phyloP scores from a whole-genome alignment of 2,797 vertebrate genomes.

The Acanthurus leucopareius region DNA sequence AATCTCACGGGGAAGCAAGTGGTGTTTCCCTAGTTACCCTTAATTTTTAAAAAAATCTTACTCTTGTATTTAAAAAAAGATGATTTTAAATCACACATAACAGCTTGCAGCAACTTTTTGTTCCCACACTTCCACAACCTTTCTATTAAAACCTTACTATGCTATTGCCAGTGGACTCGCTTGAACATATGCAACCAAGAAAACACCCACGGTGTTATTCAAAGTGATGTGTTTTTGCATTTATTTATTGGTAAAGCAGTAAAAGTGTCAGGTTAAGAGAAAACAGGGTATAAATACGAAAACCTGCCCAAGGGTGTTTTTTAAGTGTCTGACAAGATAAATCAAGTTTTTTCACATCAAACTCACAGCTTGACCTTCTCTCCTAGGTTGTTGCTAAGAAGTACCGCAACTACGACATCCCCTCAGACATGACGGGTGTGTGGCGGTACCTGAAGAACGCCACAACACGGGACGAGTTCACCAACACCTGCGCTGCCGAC shows the following conservation, averaged over 20 bases:
- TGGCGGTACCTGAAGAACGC: constrained; percentile 95
- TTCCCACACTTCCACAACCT: background rate
- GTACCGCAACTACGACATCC: constrained; percentile 96
- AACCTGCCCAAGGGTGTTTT: background rate
- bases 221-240: background rate
- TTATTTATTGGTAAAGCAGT: background rate
- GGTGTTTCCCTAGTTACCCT: too few species aligned
- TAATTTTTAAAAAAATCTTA: too few species aligned
- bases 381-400: constrained; percentile 95
- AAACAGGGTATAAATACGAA: background rate
- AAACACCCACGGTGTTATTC: background rate
- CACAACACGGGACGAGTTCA: constrained; percentile 93
- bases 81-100: too few species aligned
- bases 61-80: too few species aligned
- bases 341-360: background rate
- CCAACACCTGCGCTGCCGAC: constrained; percentile 95
- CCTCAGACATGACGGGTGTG: constrained; percentile 90
- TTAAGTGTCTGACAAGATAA: constrained; percentile 1
- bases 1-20: too few species aligned
- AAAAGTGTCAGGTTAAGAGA: background rate
- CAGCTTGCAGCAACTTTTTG: too few species aligned
- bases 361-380: background rate
- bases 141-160: background rate
- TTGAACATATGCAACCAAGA: background rate
- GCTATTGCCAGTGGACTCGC: background rate